These are phyloP conservation scores for Falco novaeseelandiae DNA, from an alignment of 2,797 vertebrate species.

Conservation along the genomic window DNA sequence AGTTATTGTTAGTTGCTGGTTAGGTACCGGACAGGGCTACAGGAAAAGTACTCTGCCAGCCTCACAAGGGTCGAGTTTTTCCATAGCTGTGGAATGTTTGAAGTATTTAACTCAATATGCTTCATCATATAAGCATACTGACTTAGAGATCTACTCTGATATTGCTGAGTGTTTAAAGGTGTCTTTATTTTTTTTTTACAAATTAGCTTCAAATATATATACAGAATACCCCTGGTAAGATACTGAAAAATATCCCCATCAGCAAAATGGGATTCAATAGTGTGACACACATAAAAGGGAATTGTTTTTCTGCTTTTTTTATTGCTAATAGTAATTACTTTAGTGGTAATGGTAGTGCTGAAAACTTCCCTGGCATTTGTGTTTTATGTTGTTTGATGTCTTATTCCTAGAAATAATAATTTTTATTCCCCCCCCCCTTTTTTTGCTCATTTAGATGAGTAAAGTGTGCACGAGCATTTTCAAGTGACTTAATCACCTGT, in stretches of 20 bases:
- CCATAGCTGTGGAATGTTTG: neutral
- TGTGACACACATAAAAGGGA: neutral
- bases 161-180: neutral
- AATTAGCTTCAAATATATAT: neutral
- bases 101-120: neutral
- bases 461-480: neutral
- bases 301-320: neutral
- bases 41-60: neutral
- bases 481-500: neutral
- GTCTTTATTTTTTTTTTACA: neutral
- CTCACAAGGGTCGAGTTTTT: neutral
- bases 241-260: neutral
- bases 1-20: neutral
- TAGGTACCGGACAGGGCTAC: neutral
- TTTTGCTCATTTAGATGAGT: neutral
- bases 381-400: neutral
- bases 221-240: neutral
- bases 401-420: neutral
- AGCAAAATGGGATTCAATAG: neutral
- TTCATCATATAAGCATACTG: neutral
- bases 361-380: neutral
- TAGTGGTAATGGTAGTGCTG: neutral
- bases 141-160: neutral
- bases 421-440: rapidly evolving
- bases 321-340: neutral